Evolutionary conservation across 2,113 vertebrate species (phyloP), one percentile per base, ranked within the genome.

Genomic region (Etia nguti): DNA sequence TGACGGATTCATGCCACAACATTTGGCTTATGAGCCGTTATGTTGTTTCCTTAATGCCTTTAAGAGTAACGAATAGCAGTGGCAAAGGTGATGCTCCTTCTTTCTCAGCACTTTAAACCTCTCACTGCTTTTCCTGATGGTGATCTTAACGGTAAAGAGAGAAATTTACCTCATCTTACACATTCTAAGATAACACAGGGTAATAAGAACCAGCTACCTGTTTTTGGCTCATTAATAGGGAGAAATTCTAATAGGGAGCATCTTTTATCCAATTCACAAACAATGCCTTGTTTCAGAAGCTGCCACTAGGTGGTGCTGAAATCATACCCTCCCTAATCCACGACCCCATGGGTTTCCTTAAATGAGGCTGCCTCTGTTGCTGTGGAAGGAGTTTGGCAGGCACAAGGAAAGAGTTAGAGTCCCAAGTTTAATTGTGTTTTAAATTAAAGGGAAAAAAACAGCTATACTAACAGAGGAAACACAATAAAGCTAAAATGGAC

Each of bases 291-390:
- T 68, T 87, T 57, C 36, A 16, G 10, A 60, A 9, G 38, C 10
- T 6, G 57, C 90, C 96, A 96, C 95, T 94, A 93, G 96, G 95
- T 96, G 96, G 96, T 91, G 93, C 88, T 96, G 87, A 95, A 95
- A 91, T 93, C 88, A 92, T 94, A 81, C 85, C 80, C 56, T 82
- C 81, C 55, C 22, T 36, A 26, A 65, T 73, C 56, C 20, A 5
- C 29, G 13, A 29, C 89, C 80, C 80, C 68, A 65, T 84, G 59
- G 86, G 88, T 55, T 86, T 81, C 68, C 56, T 87, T 77, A 89
- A 92, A 81, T 88, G 85, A 79, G 85, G 83, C 84, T 85, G 88
- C 84, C 43, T 90, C 62, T 86, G 70, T 81, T 93, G 88, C 84
- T 89, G 79, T 86, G 83, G 82, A 86, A 91, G 81, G 83, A 92